These are phyloP conservation scores for Seira musarum DNA, from an alignment of 2,888 invertebrate species.

Conservation along the genomic window DNA sequence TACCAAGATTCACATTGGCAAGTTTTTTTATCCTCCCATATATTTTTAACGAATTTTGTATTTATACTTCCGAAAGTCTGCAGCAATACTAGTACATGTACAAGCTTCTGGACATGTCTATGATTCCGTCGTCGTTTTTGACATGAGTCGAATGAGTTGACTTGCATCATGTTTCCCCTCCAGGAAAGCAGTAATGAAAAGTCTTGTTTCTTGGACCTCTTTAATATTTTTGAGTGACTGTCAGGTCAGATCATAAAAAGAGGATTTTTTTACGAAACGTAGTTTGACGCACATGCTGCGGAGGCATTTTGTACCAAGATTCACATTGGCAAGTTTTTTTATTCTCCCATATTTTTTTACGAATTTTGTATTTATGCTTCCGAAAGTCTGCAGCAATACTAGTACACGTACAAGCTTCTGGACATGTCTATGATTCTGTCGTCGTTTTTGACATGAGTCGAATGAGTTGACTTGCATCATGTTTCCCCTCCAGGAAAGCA, in stretches of 20 bases:
- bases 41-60: neutral
- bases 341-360: neutral
- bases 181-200: constrained; percentile 7
- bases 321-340: too few relatives aligned
- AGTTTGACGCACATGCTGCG: neutral
- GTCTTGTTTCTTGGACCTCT: neutral
- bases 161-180: constrained; percentile 1
- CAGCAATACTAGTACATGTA: too few relatives aligned
- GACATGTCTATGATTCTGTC: neutral
- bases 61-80: neutral
- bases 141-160: neutral
- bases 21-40: neutral
- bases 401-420: neutral
- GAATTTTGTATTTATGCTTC: neutral
- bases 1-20: too few relatives aligned
- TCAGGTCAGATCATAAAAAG: neutral
- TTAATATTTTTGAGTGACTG: neutral
- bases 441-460: neutral
- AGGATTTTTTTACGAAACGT: neutral
- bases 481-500: constrained; percentile 9
- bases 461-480: neutral
- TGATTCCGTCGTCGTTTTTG: neutral
- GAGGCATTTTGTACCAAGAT: too few relatives aligned
- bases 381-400: neutral
- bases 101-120: neutral